These are phyloP conservation scores for Malurus cyaneus DNA, from an alignment of 2,113 vertebrate genomes.

Conservation along the genomic window DNA sequence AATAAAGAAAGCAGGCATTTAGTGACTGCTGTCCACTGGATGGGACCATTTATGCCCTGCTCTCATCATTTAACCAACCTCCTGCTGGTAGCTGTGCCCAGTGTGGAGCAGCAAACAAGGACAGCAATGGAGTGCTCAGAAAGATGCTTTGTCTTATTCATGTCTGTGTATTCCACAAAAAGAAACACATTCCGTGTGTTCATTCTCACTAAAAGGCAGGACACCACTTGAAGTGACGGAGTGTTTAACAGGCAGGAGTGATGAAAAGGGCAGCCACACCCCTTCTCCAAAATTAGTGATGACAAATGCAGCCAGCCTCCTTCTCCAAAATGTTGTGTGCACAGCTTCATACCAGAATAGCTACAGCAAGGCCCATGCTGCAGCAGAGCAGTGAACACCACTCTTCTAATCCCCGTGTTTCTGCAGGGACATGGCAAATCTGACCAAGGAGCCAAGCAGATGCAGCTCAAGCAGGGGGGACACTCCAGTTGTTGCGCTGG, in stretches of 20 bases:
- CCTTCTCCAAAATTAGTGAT: neutral
- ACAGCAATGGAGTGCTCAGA: neutral
- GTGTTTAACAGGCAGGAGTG: neutral
- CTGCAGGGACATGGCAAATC: neutral
- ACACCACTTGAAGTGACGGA: neutral
- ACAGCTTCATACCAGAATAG: neutral
- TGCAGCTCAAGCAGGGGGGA: neutral
- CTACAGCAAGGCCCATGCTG: neutral
- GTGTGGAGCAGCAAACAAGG: neutral
- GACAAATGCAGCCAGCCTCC: neutral
- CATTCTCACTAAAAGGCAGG: fast-evolving
- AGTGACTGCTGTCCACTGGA: neutral
- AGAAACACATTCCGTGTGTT: neutral
- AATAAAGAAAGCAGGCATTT: neutral
- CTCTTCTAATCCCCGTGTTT: neutral
- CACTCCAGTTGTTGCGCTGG: neutral
- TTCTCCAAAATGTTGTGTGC: neutral
- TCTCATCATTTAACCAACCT: neutral
- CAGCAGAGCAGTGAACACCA: neutral
- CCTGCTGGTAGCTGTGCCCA: neutral
- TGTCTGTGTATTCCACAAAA: neutral
- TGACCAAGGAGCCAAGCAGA: neutral
- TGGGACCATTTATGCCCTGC: neutral
- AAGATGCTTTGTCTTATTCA: neutral
- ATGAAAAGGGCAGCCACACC: neutral